Base-by-base conservation (phyloP, 2,113 vertebrate species). In the Ifrita kowaldi region DNA sequence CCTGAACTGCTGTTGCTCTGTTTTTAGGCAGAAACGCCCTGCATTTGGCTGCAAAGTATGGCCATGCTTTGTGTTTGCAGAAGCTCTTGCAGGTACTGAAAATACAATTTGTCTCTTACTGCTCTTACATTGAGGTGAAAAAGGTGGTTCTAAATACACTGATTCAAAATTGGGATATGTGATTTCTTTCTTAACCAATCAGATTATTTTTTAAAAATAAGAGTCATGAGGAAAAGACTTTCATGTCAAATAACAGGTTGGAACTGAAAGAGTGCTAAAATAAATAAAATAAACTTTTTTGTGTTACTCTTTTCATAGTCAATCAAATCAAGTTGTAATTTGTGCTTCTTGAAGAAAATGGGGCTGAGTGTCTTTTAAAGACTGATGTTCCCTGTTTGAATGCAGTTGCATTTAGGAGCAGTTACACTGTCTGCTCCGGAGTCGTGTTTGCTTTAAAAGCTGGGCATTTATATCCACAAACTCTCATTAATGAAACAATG, bases 61-160 rank as follows among this genome's bases (percentile, higher is more conserved):
- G 98, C 68, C 99, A 99, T 18, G 98, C 98, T 11, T 83, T 99
- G 27, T 99, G 99, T 91, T 97, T 99, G 88, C 99, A 99, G 95
- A 99, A 99, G 89, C 98, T 99, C 57, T 59, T 99, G 42, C 99
- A 99, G 99, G 99, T 99, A 98, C 82, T 90, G 88, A 41, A 84
- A 55, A 33, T 35, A 13, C 26, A 82, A 8, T 28, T 74, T 37
- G 21, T 60, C 13, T 57, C 6, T 17, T 37, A 27, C 0, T 8
- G 30, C 10, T 71, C 64, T 90, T 60, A 1, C 5, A 4, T 4
- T 49, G 23, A 28, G 30, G 57, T 10, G 44, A 1, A 11, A 14
- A 56, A 53, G 1, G 8, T 53, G 57, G 16, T 42, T 26, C 74
- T 50, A 47, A 55, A 55, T 53, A 9, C 11, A 6, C 20, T 23